Percentiles rank a stretch among this genome's conserved stretches.
Conservation (phyloP, 2,797 vertebrate species). For the Hoplostethus mediterraneus region DNA sequence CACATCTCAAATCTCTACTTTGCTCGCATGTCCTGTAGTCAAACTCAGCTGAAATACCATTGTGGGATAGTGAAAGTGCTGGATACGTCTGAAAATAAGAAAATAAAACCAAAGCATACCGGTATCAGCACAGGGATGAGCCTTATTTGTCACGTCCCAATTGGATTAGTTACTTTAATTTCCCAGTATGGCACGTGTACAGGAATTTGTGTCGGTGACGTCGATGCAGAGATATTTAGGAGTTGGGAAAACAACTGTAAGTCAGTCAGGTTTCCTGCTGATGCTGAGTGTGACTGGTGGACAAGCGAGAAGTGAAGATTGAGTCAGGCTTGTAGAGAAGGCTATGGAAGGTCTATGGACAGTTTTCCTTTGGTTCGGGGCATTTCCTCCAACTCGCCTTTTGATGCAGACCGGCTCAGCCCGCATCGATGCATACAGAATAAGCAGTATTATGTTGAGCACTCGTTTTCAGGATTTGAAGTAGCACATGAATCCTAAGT, state of each 20-base stretch:
- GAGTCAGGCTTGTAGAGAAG: constrained; percentile 70
- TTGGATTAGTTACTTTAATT: too few relatives aligned
- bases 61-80: constrained; percentile 21
- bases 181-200: too few relatives aligned
- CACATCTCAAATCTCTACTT: constrained; percentile 59
- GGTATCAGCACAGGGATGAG: too few relatives aligned
- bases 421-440: constrained; percentile 73
- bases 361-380: constrained; percentile 80
- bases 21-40: constrained; percentile 64
- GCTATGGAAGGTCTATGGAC: constrained; percentile 79
- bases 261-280: constrained; percentile 21
- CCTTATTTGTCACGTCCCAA: too few relatives aligned
- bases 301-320: constrained; percentile 60
- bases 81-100: neutral
- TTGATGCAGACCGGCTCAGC: constrained; percentile 58
- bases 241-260: neutral
- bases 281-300: constrained; percentile 55
- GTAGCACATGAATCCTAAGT: constrained; percentile 53
- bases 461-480: constrained; percentile 60
- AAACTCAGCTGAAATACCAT: constrained; percentile 40
- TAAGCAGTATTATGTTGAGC: constrained; percentile 61
- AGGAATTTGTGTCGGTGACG: too few relatives aligned
- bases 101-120: too few relatives aligned
- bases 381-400: constrained; percentile 63
- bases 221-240: neutral